Evolutionary conservation across 2,113 vertebrate genomes (phyloP).

Genomic region (Nothocercus nigrocapillus): DNA sequence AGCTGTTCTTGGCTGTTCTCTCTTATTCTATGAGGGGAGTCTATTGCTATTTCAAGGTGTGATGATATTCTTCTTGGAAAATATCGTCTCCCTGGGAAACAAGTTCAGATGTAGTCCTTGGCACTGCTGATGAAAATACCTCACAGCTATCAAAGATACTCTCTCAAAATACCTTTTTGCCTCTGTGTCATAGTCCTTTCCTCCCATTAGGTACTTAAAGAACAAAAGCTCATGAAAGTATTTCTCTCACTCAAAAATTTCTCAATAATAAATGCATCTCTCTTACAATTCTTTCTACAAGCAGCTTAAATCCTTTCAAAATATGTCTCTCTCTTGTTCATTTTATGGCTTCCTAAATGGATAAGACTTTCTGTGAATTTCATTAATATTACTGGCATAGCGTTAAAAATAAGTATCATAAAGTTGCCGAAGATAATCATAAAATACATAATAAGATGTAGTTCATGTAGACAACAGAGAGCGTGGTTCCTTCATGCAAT

Average conservation of each 20-base stretch:
- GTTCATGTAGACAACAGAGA: neutral
- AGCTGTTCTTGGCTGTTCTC: slow-evolving; percentile 31
- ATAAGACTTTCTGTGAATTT: neutral
- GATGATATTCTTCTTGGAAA: slow-evolving; percentile 48
- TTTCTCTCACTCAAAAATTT: neutral
- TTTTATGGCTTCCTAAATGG: neutral
- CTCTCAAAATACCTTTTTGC: neutral
- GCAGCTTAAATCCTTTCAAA: neutral
- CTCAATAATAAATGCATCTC: neutral
- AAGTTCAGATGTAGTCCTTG: slow-evolving; percentile 40
- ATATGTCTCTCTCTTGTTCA: rapidly evolving
- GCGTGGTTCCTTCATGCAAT: neutral
- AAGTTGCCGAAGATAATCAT: neutral
- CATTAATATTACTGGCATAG: neutral
- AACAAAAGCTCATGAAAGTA: neutral
- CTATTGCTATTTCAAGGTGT: slow-evolving; percentile 59
- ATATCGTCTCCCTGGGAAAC: slow-evolving; percentile 54
- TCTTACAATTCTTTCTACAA: neutral
- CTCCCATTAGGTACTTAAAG: neutral
- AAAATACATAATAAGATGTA: neutral
- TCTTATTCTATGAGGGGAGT: neutral
- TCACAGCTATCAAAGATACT: neutral
- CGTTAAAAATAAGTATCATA: neutral
- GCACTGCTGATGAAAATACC: slow-evolving; percentile 30
- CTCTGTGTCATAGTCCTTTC: neutral